These are phyloP conservation scores for Euglossa dilemma DNA, from an alignment of 1,140 invertebrate genomes.

Conservation along the genomic window DNA sequence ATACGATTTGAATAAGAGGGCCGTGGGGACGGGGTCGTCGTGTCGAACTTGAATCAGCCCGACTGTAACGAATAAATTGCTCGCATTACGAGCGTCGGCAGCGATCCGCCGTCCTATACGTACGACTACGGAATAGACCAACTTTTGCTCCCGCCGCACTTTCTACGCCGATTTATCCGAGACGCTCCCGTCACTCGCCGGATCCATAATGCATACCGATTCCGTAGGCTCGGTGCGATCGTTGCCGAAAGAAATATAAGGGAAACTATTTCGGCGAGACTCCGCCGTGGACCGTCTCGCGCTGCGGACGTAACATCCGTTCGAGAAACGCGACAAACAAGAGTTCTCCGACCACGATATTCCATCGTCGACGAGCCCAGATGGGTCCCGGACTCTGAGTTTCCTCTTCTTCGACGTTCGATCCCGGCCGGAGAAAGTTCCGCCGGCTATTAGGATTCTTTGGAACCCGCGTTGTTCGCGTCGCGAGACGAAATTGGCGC, in stretches of 20 bases:
- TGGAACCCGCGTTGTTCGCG: background rate
- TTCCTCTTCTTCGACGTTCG: background rate
- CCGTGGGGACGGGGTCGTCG: constrained; percentile 63
- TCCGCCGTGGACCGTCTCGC: background rate
- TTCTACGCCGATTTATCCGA: constrained; percentile 63
- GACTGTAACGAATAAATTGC: constrained; percentile 72
- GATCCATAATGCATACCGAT: constrained; percentile 64
- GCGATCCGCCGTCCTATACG: constrained; percentile 41
- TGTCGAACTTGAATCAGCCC: constrained; percentile 68
- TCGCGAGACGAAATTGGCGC: background rate
- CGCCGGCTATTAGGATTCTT: background rate
- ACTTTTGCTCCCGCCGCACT: constrained; percentile 55
- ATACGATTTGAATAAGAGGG: constrained; percentile 76
- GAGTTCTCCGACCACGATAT: background rate
- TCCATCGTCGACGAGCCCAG: background rate
- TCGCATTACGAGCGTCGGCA: constrained; percentile 64
- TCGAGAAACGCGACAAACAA: background rate
- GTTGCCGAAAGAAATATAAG: constrained; percentile 11
- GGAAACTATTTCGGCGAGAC: constrained; percentile 22
- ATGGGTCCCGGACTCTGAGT: no score
- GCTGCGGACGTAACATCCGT: background rate
- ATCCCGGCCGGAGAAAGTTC: background rate
- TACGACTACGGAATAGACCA: constrained; percentile 54
- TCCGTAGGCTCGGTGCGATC: constrained; percentile 24
- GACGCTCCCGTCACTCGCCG: constrained; percentile 53